phyloP scores from a whole-genome alignment of 2,797 vertebrate genomes.

The Sylvilagus floridanus region DNA sequence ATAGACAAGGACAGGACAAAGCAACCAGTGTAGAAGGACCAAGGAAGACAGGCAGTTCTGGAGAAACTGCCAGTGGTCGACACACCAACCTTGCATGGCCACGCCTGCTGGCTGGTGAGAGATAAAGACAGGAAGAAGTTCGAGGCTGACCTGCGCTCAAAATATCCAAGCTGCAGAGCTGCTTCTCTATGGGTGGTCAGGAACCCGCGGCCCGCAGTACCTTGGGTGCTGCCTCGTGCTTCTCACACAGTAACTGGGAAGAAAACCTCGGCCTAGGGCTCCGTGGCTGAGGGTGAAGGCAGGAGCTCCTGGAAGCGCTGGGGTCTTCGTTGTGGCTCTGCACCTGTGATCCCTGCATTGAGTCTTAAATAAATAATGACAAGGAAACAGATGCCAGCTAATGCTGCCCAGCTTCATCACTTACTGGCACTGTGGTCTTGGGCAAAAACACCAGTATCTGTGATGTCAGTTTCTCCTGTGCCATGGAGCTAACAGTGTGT shows the following conservation, averaged over 20 bases:
- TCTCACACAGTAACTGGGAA: not conserved
- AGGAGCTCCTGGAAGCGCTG: fast-evolving
- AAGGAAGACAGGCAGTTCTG: not conserved
- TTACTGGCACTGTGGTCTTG: no score
- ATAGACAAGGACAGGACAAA: not conserved
- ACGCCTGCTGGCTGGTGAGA: not conserved
- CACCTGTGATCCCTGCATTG: no score
- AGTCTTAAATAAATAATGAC: no score
- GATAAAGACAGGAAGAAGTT: not conserved
- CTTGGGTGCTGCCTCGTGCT: not conserved
- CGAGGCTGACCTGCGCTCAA: not conserved
- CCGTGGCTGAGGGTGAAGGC: not conserved
- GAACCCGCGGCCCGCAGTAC: fast-evolving
- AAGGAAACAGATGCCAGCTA: no score
- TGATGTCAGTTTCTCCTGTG: no score
- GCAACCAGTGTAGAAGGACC: not conserved
- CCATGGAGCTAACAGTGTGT: no score
- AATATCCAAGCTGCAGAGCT: not conserved
- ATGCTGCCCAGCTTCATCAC: no score
- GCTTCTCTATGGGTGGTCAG: not conserved
- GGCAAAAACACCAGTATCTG: no score
- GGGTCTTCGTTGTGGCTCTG: not conserved
- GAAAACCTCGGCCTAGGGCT: not conserved
- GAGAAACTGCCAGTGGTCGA: fast-evolving
- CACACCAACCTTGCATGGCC: not conserved